Base-by-base conservation (phyloP, 1,140 invertebrate species). In the Subanguina moxae region DNA sequence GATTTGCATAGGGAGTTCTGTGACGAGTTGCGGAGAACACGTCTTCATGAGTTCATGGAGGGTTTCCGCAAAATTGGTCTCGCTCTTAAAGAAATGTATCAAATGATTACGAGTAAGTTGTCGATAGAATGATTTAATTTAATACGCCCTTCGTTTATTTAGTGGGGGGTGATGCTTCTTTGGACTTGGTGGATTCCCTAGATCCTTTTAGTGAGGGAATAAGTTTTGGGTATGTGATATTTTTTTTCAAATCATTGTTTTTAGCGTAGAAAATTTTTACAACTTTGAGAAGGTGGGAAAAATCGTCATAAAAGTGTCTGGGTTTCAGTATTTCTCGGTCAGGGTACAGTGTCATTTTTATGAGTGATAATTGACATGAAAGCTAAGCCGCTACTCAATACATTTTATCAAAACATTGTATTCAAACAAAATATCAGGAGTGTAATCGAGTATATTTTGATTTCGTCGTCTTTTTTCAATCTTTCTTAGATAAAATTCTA, bases 191-290 rank as follows among this genome's bases (percentile, higher is more conserved):
- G 0, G 94, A 99, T 82, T 90, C 91, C 0, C 86, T 94, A 63
- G 92, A 98, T 86, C 94, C 95, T 0, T 98, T 98, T 81, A 89
- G 89, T 0, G 93, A 97, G 82, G 95, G 95, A 62, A 90, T 99
- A 62, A 88, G 90, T n/a, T 95, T 94, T 25, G 58, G 58, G 58
- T 61, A 61, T 7, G 3, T 25, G n/a, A 38, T 38, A 13, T 30
- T 13, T 13, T 13, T 13, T 25, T 58, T 13, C 11, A 11, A 13
- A 45, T 13, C 11, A 45, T 45, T 45, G n/a, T 45, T 13, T 13
- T 45, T 45, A 45, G 11, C n/a, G 43, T 45, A 13, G 11, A 13
- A 45, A 45, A 45, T 13, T 45, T 45, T 45, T 45, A 13, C 11
- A 11, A 45, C n/a, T 11, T n/a, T 13, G n/a, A 45, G 11, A 13